Evolutionary conservation across 2,888 invertebrate species (phyloP).

Genomic region (Mythimna pallens): DNA sequence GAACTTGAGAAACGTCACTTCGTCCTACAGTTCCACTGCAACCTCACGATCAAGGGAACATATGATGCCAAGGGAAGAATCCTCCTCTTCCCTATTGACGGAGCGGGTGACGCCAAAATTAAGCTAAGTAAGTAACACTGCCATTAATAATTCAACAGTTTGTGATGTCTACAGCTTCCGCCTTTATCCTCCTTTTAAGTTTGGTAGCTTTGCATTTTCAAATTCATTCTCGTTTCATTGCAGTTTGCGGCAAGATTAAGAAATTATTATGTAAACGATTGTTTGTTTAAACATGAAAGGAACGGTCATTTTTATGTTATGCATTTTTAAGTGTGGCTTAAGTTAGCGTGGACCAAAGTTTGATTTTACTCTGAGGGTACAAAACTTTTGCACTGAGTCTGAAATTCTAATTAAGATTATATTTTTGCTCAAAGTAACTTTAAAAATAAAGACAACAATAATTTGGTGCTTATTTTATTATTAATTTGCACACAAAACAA

Average conservation of each 20-base stretch:
- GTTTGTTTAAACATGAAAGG: conserved; percentile 15
- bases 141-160: conserved; percentile 53
- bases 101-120: conserved; percentile 84
- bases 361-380: not conserved
- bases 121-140: conserved; percentile 80
- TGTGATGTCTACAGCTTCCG: conserved; percentile 21
- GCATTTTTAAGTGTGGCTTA: conserved; percentile 37
- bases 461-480: not conserved
- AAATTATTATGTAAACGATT: conserved; percentile 36
- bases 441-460: not conserved
- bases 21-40: conserved; percentile 82
- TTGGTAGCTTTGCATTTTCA: conserved; percentile 43
- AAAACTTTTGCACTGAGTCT: conserved; percentile 1
- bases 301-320: conserved; percentile 17
- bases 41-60: conserved; percentile 84
- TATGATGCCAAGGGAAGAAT: conserved; percentile 83
- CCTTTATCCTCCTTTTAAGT: conserved; percentile 39
- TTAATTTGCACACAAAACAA: not conserved
- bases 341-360: conserved; percentile 3
- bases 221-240: conserved; percentile 35
- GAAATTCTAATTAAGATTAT: not conserved
- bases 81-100: conserved; percentile 85
- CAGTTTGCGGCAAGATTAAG: conserved; percentile 34
- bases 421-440: not conserved
- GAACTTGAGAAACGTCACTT: conserved; percentile 83